phyloP scores from a whole-genome alignment of 2,888 invertebrate species.

The Ceraclea dissimilis region DNA sequence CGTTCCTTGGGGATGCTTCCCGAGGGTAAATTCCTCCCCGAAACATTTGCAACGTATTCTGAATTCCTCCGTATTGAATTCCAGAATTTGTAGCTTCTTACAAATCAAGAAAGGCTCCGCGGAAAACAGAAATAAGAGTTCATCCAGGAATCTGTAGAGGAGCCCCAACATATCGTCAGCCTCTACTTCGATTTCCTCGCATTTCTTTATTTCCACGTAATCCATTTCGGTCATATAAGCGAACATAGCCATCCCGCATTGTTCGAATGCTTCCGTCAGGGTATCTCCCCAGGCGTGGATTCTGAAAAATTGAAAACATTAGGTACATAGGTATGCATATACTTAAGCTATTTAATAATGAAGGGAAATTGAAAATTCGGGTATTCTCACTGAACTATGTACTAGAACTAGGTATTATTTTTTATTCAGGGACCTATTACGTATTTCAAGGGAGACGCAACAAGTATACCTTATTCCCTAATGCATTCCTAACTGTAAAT shows the following conservation, averaged over 20 bases:
- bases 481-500: too few relatives aligned
- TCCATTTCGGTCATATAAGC: conserved; percentile 93
- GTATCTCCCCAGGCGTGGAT: conserved; percentile 89
- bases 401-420: too few relatives aligned
- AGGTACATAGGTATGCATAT: neutral
- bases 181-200: conserved; percentile 76
- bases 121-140: conserved; percentile 85
- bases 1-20: conserved; percentile 93
- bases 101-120: conserved; percentile 86
- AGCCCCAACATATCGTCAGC: conserved; percentile 85
- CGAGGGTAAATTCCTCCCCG: conserved; percentile 90
- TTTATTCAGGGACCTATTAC: too few relatives aligned
- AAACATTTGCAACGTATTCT: conserved; percentile 72
- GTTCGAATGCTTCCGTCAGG: conserved; percentile 86
- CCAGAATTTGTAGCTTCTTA: conserved; percentile 78
- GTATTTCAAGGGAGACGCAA: too few relatives aligned
- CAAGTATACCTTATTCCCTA: too few relatives aligned
- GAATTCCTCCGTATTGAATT: conserved; percentile 78
- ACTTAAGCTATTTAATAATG: neutral
- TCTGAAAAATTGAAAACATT: conserved; percentile 52
- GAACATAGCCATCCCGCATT: conserved; percentile 94
- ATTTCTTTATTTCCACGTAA: conserved; percentile 71
- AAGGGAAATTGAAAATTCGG: too few relatives aligned
- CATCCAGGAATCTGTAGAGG: conserved; percentile 89
- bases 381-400: too few relatives aligned